Evolutionary conservation across 1,140 invertebrate species (phyloP).

Genomic region (Condylostylus longicornis): DNA sequence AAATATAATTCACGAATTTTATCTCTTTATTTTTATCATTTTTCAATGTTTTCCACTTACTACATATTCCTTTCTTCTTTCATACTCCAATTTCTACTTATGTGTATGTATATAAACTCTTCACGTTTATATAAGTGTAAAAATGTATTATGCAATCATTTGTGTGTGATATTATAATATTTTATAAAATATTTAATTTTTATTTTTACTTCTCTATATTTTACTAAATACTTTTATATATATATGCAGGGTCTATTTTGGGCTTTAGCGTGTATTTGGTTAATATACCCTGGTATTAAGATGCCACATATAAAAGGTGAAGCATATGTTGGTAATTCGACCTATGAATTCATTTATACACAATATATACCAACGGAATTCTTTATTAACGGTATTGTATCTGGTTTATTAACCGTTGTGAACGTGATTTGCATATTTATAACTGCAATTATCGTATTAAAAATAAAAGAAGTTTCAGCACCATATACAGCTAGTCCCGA

Average conservation of each 20-base stretch:
- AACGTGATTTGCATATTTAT: conserved; percentile 77
- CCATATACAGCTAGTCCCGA: conserved; percentile 60
- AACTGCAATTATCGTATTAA: conserved; percentile 63
- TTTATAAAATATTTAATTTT: too few species aligned
- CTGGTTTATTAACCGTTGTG: conserved; percentile 60
- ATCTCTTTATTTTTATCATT: too few species aligned
- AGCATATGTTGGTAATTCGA: conserved; percentile 41
- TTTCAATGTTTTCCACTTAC: too few species aligned
- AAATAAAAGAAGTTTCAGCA: conserved; percentile 75
- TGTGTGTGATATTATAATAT: too few species aligned
- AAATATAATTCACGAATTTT: too few species aligned
- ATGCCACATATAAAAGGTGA: conserved; percentile 55
- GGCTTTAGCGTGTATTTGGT: conserved; percentile 57
- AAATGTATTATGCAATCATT: too few species aligned
- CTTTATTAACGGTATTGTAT: conserved; percentile 60
- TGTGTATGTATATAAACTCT: too few species aligned
- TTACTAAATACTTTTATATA: too few species aligned
- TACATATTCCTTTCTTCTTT: too few species aligned
- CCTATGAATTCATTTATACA: conserved; percentile 49
- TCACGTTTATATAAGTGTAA: too few species aligned
- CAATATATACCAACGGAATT: conserved; percentile 60
- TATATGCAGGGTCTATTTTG: conserved; percentile 58
- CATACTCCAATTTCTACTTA: too few species aligned
- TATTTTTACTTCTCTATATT: neutral
- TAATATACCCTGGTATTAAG: conserved; percentile 48